These are phyloP conservation scores for Steinernema feltiae DNA, from an alignment of 1,140 invertebrate species.

Conservation along the genomic window DNA sequence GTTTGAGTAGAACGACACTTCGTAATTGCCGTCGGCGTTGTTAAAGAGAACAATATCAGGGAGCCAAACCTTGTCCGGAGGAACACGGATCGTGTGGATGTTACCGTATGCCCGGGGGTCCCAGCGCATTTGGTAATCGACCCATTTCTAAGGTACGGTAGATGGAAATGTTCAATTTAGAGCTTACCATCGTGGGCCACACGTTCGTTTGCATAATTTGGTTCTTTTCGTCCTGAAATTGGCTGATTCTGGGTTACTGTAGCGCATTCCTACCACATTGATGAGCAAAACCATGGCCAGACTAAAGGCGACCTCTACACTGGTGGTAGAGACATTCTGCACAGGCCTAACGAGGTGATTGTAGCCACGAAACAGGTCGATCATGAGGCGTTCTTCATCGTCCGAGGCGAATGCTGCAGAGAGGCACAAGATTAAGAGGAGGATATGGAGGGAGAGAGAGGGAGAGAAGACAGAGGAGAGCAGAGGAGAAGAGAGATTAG, in stretches of 20 bases:
- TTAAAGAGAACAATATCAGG: slow-evolving; percentile 98
- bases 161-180: no score
- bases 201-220: slow-evolving; percentile 58
- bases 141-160: slow-evolving; percentile 80
- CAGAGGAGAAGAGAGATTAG: slow-evolving; percentile 7
- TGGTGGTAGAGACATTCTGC: slow-evolving; percentile 79
- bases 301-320: slow-evolving; percentile 91
- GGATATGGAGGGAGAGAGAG: background rate
- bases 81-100: slow-evolving; percentile 84
- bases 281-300: slow-evolving; percentile 96
- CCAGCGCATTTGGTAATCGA: slow-evolving; percentile 93
- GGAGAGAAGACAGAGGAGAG: background rate
- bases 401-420: slow-evolving; percentile 65
- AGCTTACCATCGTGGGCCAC: slow-evolving; percentile 41
- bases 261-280: slow-evolving; percentile 76
- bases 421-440: background rate
- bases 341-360: slow-evolving; percentile 97
- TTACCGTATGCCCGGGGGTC: slow-evolving; percentile 93
- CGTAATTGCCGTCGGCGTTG: slow-evolving; percentile 96
- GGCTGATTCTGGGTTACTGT: background rate
- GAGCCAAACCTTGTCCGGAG: slow-evolving; percentile 98
- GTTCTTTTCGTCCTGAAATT: slow-evolving; percentile 46
- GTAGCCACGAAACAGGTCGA: slow-evolving; percentile 94
- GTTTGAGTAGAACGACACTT: slow-evolving; percentile 92
- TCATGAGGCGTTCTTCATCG: slow-evolving; percentile 88